These are phyloP conservation scores for Petromus typicus DNA, from an alignment of 2,113 vertebrate genomes.

Conservation along the genomic window DNA sequence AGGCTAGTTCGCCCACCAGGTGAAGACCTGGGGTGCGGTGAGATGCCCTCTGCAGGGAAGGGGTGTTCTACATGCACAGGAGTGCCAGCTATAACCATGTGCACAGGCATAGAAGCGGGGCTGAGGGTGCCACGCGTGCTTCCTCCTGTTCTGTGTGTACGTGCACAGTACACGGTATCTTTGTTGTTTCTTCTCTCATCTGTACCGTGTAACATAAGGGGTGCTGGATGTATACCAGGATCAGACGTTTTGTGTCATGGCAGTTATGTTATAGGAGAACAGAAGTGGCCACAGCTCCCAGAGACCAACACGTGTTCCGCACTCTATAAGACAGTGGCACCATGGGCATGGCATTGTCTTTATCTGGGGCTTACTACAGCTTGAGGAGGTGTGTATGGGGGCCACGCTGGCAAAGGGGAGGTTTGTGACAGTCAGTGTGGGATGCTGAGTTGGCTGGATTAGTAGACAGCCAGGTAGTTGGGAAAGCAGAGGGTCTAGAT, in stretches of 20 bases:
- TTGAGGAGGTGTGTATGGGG: background rate
- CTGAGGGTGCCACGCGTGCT: rapidly evolving
- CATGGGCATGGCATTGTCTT: background rate
- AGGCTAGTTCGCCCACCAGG: no score
- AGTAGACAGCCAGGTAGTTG: background rate
- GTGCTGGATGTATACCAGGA: background rate
- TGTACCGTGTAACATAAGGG: background rate
- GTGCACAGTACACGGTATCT: background rate
- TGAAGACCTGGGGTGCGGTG: background rate
- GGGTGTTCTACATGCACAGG: background rate
- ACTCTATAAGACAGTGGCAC: rapidly evolving
- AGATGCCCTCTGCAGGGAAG: background rate
- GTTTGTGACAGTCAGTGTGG: no score
- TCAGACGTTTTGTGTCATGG: background rate
- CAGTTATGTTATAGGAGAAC: background rate
- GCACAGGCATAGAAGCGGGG: background rate
- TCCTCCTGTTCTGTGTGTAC: background rate
- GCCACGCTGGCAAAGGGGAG: background rate
- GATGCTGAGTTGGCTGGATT: background rate
- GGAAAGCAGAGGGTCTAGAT: background rate
- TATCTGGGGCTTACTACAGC: background rate
- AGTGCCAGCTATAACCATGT: rapidly evolving
- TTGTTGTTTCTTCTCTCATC: background rate
- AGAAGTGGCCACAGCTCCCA: background rate
- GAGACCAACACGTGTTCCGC: background rate